phyloP scores from a whole-genome alignment of 2,888 invertebrate genomes.

The Melinopterus prodromus region DNA sequence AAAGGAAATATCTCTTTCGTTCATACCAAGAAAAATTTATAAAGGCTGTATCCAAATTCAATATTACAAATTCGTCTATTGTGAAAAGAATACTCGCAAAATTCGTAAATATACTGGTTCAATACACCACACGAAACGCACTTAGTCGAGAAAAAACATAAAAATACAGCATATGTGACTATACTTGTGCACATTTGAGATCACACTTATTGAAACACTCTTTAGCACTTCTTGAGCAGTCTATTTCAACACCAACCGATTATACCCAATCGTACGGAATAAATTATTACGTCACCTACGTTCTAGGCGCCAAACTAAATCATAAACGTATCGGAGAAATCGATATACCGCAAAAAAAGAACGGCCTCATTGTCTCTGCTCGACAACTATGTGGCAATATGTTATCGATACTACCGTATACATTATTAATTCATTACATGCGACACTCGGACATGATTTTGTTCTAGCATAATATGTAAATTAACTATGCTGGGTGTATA shows the following conservation, averaged over 20 bases:
- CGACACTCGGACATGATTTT: constrained; percentile 31
- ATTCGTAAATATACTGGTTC: too few species aligned
- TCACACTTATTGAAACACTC: too few species aligned
- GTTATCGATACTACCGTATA: not conserved
- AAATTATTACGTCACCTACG: not conserved
- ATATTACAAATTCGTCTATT: too few species aligned
- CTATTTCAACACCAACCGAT: not conserved
- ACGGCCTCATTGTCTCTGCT: not conserved
- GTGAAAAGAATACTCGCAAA: too few species aligned
- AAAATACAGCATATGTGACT: too few species aligned
- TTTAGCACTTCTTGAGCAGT: too few species aligned
- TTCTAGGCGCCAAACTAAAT: not conserved
- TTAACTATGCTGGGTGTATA: constrained; percentile 10
- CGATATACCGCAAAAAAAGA: not conserved
- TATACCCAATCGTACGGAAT: not conserved
- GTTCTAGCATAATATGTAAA: constrained; percentile 34
- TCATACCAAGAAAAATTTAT: too few species aligned
- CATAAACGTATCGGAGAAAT: not conserved
- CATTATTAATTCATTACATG: constrained; percentile 35
- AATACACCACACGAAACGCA: too few species aligned
- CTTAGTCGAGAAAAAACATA: too few species aligned
- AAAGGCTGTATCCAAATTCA: too few species aligned
- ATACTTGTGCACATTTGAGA: too few species aligned
- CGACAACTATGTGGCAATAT: not conserved
- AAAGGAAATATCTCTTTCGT: too few species aligned